Base-by-base conservation (phyloP, 2,113 vertebrate species). In the Lamprotornis superbus region DNA sequence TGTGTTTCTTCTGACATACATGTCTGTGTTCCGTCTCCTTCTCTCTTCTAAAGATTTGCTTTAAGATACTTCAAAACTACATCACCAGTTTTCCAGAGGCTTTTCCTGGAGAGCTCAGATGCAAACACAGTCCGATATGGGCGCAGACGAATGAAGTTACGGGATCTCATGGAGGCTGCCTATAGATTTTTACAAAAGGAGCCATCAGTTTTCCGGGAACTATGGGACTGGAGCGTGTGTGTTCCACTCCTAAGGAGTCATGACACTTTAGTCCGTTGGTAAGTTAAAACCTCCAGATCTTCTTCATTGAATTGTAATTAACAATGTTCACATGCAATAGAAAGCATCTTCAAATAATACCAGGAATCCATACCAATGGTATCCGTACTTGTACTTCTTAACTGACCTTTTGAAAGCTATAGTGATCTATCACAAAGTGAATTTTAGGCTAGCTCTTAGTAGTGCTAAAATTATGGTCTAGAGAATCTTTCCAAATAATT, bases 221-320 rank as follows among this genome's bases (percentile, higher is more conserved):
- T 99, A 2, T 99, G 99, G 99, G 99, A 99, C 97, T 99, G 99
- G 99, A 99, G 99, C 53, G 99, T 99, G 33, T 99, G 99, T 76
- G 97, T 99, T 49, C 99, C 99, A 8, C 98, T 99, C 92, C 98
- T 99, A 30, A 99, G 99, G 92, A 99, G 99, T 92, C 99, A 99
- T 4, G 99, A 99, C 61, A 98, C 98, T 73, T 97, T 99, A 97
- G 99, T 99, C 49, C 98, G 99, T 94, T 99, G 99, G 99, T 99
- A 87, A 7, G 98, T 98, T 53, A 52, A 90, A 39, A 21, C 5
- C 23, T 42, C 39, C 39, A 53, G 1, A 56, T 44, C 20, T 65
- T 64, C 81, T 80, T 40, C 10, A 3, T 5, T 35, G 16, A 73
- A 55, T 35, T 83, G 18, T 69, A 15, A 27, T 80, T 68, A 46